phyloP scores from a whole-genome alignment of 1,140 invertebrate genomes.

The Atta cephalotes region DNA sequence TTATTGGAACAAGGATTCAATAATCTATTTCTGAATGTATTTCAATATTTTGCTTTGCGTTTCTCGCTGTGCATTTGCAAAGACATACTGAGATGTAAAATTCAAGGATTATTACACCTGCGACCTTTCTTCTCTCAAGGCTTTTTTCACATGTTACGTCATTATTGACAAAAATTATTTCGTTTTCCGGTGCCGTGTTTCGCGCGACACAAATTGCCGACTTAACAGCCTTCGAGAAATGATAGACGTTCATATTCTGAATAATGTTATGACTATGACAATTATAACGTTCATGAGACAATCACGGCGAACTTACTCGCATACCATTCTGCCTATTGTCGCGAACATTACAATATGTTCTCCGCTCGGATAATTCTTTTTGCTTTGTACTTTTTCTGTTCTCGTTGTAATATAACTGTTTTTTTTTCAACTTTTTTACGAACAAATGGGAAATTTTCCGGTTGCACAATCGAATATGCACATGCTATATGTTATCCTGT shows the following conservation, averaged over 20 bases:
- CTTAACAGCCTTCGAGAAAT: slow-evolving; percentile 12
- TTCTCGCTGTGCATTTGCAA: background rate
- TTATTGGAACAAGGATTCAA: background rate
- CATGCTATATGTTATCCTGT: background rate
- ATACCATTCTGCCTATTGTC: slow-evolving; percentile 4
- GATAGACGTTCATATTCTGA: background rate
- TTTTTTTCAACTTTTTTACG: background rate
- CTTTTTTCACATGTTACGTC: slow-evolving; percentile 33
- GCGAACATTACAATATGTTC: background rate
- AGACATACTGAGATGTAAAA: background rate
- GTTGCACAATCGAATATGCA: background rate
- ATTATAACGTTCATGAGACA: background rate
- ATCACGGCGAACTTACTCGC: background rate
- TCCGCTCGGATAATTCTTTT: background rate
- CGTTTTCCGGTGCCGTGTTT: background rate
- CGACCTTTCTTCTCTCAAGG: slow-evolving; percentile 17
- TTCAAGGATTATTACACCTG: slow-evolving; percentile 32
- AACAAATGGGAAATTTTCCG: slow-evolving; percentile 14
- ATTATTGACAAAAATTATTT: slow-evolving; percentile 48
- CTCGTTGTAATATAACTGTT: background rate
- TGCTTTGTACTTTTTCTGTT: background rate
- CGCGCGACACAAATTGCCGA: background rate
- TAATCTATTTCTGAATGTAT: background rate
- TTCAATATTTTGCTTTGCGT: background rate
- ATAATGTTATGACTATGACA: background rate